Conservation (phyloP, 2,888 invertebrate genomes). For the Tridacna crocea region DNA sequence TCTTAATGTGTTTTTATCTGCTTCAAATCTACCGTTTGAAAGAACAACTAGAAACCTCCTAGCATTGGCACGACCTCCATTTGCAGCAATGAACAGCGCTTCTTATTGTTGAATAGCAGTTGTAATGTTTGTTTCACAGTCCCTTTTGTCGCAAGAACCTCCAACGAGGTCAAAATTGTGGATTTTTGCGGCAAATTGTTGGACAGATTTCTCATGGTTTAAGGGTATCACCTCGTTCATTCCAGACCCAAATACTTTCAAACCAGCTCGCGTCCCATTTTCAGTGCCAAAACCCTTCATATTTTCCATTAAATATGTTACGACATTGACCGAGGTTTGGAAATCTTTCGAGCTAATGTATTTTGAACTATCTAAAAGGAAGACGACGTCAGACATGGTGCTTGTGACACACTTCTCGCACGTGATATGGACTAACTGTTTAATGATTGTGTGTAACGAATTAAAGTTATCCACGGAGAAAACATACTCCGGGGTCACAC, state of each 20-base stretch:
- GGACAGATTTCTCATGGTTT: not conserved
- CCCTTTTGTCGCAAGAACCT: not conserved
- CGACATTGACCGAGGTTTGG: slow-evolving; percentile 11
- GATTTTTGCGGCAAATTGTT: not conserved
- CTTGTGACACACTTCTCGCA: slow-evolving; percentile 35
- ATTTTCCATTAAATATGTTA: slow-evolving; percentile 26
- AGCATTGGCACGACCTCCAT: slow-evolving; percentile 9
- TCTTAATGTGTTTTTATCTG: no score
- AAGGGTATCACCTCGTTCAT: not conserved
- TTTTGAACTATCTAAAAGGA: slow-evolving; percentile 30
- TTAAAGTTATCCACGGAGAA: slow-evolving; percentile 45
- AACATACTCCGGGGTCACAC: slow-evolving; percentile 9
- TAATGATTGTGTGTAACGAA: slow-evolving; percentile 37
- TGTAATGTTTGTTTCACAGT: not conserved
- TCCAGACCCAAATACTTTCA: not conserved
- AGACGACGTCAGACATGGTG: slow-evolving; percentile 27
- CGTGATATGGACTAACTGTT: slow-evolving; percentile 34
- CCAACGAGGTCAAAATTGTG: not conserved
- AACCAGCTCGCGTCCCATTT: not conserved
- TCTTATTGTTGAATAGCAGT: not conserved
- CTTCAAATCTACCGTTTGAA: slow-evolving; percentile 6
- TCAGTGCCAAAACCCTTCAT: not conserved
- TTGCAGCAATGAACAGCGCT: not conserved
- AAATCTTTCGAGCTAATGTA: slow-evolving; percentile 7
- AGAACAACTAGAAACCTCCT: slow-evolving; percentile 25